These are phyloP conservation scores for Petrocephalus sullivani DNA, from an alignment of 2,797 vertebrate species.

Conservation along the genomic window DNA sequence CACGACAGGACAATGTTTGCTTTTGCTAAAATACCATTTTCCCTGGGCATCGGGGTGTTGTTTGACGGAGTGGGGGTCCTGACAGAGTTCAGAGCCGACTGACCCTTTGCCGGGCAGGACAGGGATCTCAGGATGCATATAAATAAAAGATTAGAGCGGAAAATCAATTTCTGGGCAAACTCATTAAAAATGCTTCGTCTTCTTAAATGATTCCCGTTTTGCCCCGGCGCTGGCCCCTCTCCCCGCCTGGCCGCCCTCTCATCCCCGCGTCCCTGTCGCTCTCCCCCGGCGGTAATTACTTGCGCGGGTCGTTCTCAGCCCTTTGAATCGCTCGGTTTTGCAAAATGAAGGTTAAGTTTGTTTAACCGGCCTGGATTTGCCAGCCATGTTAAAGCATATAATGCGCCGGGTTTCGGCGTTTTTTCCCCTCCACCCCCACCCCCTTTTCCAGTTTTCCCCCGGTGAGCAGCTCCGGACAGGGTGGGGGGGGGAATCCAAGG, in stretches of 20 bases:
- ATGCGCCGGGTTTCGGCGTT: constrained; percentile 67
- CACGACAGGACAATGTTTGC: constrained; percentile 94
- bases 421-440: constrained; percentile 63
- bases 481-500: constrained; percentile 74
- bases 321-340: constrained; percentile 87
- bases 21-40: constrained; percentile 98
- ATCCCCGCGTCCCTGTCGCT: constrained; percentile 52
- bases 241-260: constrained; percentile 22
- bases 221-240: constrained; percentile 56
- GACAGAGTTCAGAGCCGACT: constrained; percentile 71
- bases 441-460: constrained; percentile 11
- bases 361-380: constrained; percentile 96
- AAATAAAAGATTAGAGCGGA: constrained; percentile 97
- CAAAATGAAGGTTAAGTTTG: constrained; percentile 99
- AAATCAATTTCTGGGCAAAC: constrained; percentile 97
- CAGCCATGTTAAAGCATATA: constrained; percentile 99
- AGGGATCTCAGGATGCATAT: constrained; percentile 84
- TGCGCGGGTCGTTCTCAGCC: constrained; percentile 84
- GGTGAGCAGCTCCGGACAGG: constrained; percentile 37
- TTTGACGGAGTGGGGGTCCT: constrained; percentile 79
- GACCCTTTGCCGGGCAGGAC: constrained; percentile 77
- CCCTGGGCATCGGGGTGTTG: constrained; percentile 81
- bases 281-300: constrained; percentile 81
- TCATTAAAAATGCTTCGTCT: constrained; percentile 84
- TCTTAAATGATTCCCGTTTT: constrained; percentile 81